These are phyloP conservation scores for Lota lota DNA, from an alignment of 2,113 vertebrate species.

Conservation along the genomic window DNA sequence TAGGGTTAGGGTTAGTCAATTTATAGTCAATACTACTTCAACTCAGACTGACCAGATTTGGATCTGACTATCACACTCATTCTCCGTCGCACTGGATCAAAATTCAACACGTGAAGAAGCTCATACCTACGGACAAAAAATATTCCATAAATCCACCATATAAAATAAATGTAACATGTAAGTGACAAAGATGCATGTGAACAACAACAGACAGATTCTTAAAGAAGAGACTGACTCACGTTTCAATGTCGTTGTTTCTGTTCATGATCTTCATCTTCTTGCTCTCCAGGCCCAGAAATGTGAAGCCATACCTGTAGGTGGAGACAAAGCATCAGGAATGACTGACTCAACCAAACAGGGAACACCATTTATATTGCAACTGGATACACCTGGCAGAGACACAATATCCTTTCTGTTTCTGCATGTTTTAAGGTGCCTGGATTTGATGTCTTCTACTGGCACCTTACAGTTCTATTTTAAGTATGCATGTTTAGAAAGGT, in stretches of 20 bases:
- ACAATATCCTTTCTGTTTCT: too few species aligned
- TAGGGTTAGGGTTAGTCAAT: background rate
- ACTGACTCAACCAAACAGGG: background rate
- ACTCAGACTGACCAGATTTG: constrained; percentile 72
- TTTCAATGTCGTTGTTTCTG: constrained; percentile 85
- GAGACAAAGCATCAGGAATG: constrained; percentile 62
- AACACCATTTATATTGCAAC: too few species aligned
- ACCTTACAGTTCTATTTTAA: too few species aligned
- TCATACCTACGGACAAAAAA: constrained; percentile 77
- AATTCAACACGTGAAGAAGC: constrained; percentile 90
- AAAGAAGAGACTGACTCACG: constrained; percentile 73
- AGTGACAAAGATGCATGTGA: background rate
- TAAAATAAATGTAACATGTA: background rate
- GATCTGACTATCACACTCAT: constrained; percentile 94
- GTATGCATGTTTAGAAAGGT: too few species aligned
- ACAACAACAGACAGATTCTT: background rate
- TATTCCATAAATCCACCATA: background rate
- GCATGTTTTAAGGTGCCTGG: too few species aligned
- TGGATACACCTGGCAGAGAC: too few species aligned
- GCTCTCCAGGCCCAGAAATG: constrained; percentile 87
- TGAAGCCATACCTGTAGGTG: constrained; percentile 89
- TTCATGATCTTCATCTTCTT: constrained; percentile 87
- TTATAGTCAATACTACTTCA: background rate
- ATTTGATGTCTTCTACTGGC: too few species aligned
- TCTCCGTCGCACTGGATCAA: constrained; percentile 90